A percentile compares a stretch with the other conserved stretches of the same genome.
Evolutionary conservation across 2,888 invertebrate genomes (phyloP).

Genomic region (Choreutis nemorana): DNA sequence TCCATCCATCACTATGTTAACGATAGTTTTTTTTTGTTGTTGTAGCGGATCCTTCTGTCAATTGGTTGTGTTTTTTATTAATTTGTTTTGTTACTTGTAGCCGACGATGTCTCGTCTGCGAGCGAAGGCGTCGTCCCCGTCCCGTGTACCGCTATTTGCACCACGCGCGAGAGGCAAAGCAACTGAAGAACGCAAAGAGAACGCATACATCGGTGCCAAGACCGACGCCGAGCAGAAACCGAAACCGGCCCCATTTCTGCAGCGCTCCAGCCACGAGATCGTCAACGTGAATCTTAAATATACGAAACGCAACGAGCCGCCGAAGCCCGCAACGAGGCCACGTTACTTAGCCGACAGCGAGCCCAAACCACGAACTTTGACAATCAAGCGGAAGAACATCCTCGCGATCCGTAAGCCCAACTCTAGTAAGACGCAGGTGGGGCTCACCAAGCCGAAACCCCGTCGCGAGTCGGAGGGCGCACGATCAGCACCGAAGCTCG

Average conservation of each 20-base stretch:
- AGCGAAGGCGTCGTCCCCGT: slow-evolving; percentile 41
- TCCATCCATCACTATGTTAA: too few relatives aligned
- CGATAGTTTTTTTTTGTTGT: too few relatives aligned
- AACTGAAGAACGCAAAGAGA: slow-evolving; percentile 54
- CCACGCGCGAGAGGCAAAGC: slow-evolving; percentile 46
- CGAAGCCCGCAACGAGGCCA: slow-evolving; percentile 32
- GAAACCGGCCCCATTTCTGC: slow-evolving; percentile 24
- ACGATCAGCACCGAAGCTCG: slow-evolving; percentile 26
- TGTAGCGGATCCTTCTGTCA: too few relatives aligned
- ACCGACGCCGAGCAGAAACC: slow-evolving; percentile 30
- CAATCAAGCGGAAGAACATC: slow-evolving; percentile 44
- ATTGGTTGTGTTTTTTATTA: too few relatives aligned
- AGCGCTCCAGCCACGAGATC: slow-evolving; percentile 38
- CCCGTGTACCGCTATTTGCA: slow-evolving; percentile 38
- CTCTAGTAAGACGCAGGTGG: slow-evolving; percentile 37
- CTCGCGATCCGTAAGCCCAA: slow-evolving; percentile 51
- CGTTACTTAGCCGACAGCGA: slow-evolving; percentile 39
- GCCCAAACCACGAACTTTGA: slow-evolving; percentile 41
- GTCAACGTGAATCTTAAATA: slow-evolving; percentile 31
- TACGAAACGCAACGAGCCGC: slow-evolving; percentile 39
- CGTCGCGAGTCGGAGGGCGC: slow-evolving; percentile 31
- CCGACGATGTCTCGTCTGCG: slow-evolving; percentile 49
- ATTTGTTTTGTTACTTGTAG: too few relatives aligned
- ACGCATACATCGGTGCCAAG: slow-evolving; percentile 47
- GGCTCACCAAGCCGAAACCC: slow-evolving; percentile 27